phyloP scores from a whole-genome alignment of 2,113 vertebrate genomes.

The Malurus elegans region DNA sequence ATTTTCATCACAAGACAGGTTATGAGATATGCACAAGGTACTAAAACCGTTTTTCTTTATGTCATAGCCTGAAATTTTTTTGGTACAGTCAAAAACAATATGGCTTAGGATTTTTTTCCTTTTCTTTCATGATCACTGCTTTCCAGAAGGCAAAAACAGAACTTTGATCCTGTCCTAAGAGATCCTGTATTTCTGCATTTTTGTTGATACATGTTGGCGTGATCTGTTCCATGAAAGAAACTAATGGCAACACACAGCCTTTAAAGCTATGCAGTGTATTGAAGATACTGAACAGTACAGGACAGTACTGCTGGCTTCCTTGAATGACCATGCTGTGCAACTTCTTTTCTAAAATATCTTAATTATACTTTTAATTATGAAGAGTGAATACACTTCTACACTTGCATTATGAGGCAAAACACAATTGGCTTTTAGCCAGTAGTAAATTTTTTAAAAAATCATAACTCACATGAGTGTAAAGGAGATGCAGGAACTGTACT shows the following conservation, averaged over 20 bases:
- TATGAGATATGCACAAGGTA: neutral
- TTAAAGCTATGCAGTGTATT: neutral
- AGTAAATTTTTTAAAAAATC: neutral
- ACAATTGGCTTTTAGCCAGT: neutral
- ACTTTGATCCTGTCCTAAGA: neutral
- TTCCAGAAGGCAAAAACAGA: neutral
- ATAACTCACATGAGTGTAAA: rapidly evolving
- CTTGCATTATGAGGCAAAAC: neutral
- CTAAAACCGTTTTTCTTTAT: neutral
- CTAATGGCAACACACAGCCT: neutral
- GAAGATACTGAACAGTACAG: neutral
- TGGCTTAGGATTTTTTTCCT: neutral
- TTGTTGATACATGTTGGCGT: neutral
- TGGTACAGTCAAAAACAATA: neutral
- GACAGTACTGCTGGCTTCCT: neutral
- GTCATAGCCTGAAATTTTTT: neutral
- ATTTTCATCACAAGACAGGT: neutral
- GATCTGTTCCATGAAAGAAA: neutral
- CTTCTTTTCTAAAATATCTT: neutral
- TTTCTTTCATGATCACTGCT: neutral
- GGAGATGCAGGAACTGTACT: neutral
- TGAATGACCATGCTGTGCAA: neutral
- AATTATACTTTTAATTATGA: neutral
- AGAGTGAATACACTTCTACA: neutral
- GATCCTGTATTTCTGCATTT: neutral